Conservation (phyloP, 2,797 vertebrate species). For the Alca torda region DNA sequence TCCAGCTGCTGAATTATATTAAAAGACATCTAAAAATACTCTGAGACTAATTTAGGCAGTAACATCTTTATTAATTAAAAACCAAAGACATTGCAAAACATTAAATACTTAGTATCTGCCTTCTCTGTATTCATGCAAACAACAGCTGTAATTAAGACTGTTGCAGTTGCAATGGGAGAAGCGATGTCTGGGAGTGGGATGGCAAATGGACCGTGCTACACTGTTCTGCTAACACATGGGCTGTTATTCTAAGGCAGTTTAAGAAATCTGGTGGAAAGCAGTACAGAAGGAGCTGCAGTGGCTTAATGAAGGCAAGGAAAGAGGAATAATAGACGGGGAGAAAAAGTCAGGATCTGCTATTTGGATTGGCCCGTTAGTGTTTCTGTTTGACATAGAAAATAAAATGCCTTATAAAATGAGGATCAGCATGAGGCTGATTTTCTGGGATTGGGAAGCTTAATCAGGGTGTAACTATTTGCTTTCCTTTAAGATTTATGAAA, state of each 20-base stretch:
- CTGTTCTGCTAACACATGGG: not conserved
- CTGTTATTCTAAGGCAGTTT: not conserved
- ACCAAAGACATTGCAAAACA: not conserved
- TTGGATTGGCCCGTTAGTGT: not conserved
- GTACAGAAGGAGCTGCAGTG: not conserved
- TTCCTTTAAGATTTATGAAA: not conserved
- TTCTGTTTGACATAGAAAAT: not conserved
- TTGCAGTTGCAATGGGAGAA: not conserved
- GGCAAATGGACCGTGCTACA: not conserved
- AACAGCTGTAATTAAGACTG: not conserved
- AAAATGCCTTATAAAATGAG: not conserved
- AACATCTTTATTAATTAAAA: not conserved
- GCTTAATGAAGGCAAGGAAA: not conserved
- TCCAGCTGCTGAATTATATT: not conserved
- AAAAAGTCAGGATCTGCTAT: not conserved
- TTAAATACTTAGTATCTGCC: not conserved
- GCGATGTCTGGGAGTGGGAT: not conserved
- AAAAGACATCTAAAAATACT: constrained; percentile 4
- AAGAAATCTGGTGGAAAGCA: not conserved
- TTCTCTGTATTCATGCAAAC: not conserved
- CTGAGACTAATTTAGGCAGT: not conserved
- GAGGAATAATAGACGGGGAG: not conserved
- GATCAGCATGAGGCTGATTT: not conserved
- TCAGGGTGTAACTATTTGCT: not conserved
- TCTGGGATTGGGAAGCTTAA: not conserved